Evolutionary conservation across 2,113 vertebrate genomes (phyloP).

Genomic region (Sylvilagus bachmani): DNA sequence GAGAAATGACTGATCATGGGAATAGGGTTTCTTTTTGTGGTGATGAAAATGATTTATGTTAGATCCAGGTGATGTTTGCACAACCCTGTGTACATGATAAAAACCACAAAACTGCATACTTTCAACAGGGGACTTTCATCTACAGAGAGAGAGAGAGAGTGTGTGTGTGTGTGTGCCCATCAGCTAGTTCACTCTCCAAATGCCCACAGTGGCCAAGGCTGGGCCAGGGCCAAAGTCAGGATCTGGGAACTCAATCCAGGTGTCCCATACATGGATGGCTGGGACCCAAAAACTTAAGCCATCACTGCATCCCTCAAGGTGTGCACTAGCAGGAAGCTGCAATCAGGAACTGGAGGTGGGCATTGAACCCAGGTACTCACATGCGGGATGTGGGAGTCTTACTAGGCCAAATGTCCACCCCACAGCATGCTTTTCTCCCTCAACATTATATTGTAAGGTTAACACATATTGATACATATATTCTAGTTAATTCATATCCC

Average conservation of each 20-base stretch:
- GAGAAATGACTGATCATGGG: background rate
- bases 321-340: too few relatives aligned
- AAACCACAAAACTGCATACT: background rate
- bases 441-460: background rate
- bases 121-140: background rate
- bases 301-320: too few relatives aligned
- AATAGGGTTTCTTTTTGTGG: conserved; percentile 5
- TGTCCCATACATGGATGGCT: too few relatives aligned
- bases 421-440: background rate
- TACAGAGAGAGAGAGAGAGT: background rate
- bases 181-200: too few relatives aligned
- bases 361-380: too few relatives aligned
- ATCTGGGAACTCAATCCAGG: too few relatives aligned
- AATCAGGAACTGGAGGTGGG: too few relatives aligned
- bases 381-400: too few relatives aligned
- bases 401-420: background rate
- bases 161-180: too few relatives aligned
- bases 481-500: background rate
- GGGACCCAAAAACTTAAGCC: too few relatives aligned
- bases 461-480: background rate
- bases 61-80: background rate
- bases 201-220: too few relatives aligned
- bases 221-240: too few relatives aligned
- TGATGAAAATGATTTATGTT: background rate
- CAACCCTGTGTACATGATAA: background rate